Conservation (phyloP, 2,113 vertebrate species). For the Artemisiospiza belli region DNA sequence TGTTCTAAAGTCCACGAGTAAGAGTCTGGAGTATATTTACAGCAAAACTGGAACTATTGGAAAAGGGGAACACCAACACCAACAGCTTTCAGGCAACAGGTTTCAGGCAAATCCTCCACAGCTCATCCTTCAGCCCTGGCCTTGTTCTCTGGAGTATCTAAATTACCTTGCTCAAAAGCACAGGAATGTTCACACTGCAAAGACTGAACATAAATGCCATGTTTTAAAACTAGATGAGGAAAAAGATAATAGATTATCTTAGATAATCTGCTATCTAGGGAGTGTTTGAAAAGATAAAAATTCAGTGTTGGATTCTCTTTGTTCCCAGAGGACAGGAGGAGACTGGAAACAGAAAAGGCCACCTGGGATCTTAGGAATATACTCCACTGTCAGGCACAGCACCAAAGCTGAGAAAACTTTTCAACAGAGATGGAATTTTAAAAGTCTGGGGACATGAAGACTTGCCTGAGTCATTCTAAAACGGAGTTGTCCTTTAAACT, state of each 20-base stretch:
- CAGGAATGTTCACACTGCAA: not conserved
- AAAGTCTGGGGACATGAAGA: not conserved
- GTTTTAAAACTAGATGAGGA: not conserved
- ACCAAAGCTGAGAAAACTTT: conserved; percentile 14
- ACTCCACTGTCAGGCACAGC: not conserved
- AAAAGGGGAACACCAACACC: not conserved
- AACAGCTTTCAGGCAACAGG: not conserved
- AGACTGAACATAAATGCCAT: not conserved
- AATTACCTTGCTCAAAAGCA: not conserved
- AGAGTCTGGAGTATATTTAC: not conserved
- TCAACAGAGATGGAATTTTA: not conserved
- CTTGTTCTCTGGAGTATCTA: not conserved
- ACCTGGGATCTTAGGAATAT: not conserved
- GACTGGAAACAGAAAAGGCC: conserved; percentile 7
- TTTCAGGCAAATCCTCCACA: not conserved
- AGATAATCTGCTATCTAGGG: no score
- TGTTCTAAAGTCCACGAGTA: not conserved
- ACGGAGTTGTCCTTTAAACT: conserved; percentile 58
- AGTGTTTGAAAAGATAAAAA: not conserved
- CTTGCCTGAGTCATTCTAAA: conserved; percentile 38
- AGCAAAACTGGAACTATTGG: not conserved
- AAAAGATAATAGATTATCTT: not conserved
- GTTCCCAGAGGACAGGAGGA: not conserved
- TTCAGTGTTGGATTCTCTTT: not conserved
- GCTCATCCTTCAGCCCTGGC: not conserved